Conservation (phyloP, 2,113 vertebrate species). For the Tachysurus fulvidraco region DNA sequence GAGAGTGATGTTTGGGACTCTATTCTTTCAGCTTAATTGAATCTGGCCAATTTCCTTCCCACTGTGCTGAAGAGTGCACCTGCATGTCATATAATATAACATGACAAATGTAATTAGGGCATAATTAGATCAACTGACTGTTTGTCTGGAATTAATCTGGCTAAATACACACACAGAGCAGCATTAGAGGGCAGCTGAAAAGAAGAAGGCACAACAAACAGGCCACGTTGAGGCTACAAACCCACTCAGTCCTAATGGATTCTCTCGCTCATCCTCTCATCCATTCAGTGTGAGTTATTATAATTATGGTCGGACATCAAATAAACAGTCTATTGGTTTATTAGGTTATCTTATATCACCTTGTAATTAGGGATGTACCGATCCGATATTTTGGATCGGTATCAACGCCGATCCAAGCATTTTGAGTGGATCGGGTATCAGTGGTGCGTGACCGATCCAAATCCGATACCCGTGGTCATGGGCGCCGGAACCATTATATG, state of each 20-base stretch:
- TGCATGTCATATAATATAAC: slow-evolving; percentile 61
- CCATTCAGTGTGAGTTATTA: background rate
- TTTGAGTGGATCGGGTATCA: no score
- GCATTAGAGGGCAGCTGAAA: slow-evolving; percentile 8
- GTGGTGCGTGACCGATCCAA: no score
- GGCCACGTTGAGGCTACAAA: background rate
- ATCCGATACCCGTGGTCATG: no score
- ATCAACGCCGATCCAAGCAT: no score
- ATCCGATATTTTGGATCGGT: no score
- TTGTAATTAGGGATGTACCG: no score
- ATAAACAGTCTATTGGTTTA: background rate
- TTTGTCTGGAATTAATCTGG: slow-evolving; percentile 53
- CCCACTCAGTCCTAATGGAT: slow-evolving; percentile 12
- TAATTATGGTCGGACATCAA: background rate
- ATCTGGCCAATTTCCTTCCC: slow-evolving; percentile 51
- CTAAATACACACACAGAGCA: slow-evolving; percentile 50
- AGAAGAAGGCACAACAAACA: background rate
- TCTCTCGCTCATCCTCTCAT: slow-evolving; percentile 12
- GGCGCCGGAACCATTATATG: no score
- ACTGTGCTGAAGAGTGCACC: slow-evolving; percentile 57
- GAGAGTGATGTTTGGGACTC: slow-evolving; percentile 46
- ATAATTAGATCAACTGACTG: slow-evolving; percentile 65
- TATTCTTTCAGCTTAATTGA: slow-evolving; percentile 46
- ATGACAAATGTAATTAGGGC: slow-evolving; percentile 58
- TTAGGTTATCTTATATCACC: background rate